phyloP scores from a whole-genome alignment of 2,797 vertebrate genomes.

The Scleropages formosus region DNA sequence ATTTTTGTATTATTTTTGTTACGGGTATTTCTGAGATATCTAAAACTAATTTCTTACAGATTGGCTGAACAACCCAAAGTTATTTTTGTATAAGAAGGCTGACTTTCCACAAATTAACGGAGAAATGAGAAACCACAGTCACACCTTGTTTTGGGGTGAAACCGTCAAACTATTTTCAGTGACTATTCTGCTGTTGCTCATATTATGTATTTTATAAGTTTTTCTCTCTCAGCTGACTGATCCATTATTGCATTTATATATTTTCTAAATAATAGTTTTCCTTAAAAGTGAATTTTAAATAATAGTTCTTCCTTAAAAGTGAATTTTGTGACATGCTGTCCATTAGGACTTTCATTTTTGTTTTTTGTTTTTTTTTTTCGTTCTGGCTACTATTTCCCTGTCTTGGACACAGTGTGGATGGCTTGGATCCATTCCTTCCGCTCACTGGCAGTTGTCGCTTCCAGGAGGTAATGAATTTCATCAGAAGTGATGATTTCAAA shows the following conservation, averaged over 20 bases:
- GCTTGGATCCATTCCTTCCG: conserved; percentile 93
- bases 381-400: conserved; percentile 74
- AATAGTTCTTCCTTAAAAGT: background rate
- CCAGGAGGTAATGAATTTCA: conserved; percentile 87
- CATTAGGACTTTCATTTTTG: background rate
- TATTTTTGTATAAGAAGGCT: too few species aligned
- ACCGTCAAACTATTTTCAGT: too few species aligned
- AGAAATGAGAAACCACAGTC: background rate
- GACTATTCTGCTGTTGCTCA: too few species aligned
- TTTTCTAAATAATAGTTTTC: too few species aligned
- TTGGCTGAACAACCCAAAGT: too few species aligned
- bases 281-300: background rate
- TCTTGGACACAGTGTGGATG: conserved; percentile 81
- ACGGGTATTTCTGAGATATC: too few species aligned
- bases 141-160: background rate
- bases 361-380: background rate
- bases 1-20: too few species aligned
- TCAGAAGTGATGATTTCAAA: conserved; percentile 96
- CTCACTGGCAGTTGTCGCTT: conserved; percentile 82
- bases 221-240: too few species aligned
- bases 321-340: background rate
- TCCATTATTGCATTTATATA: too few species aligned
- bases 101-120: too few species aligned
- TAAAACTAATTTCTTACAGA: too few species aligned
- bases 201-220: background rate